phyloP scores from a whole-genome alignment of 2,113 vertebrate genomes.

The Podiceps cristatus region DNA sequence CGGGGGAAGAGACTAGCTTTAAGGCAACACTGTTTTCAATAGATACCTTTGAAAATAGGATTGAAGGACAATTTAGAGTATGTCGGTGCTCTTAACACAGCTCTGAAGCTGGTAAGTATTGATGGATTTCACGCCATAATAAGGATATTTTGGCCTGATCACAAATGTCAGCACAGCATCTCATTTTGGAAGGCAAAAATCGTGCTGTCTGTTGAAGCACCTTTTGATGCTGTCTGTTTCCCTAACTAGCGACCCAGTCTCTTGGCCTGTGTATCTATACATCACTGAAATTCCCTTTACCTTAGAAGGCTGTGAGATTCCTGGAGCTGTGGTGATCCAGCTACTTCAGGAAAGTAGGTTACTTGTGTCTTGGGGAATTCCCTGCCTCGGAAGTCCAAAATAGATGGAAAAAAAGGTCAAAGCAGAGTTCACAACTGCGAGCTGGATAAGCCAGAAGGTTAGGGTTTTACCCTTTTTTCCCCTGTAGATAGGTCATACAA shows the following conservation, averaged over 20 bases:
- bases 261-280: background rate
- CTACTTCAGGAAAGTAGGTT: background rate
- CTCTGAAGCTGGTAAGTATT: background rate
- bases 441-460: background rate
- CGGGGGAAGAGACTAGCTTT: background rate
- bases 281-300: background rate
- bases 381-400: background rate
- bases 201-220: fast-evolving
- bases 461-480: background rate
- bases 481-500: background rate
- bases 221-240: background rate
- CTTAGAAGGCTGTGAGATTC: background rate
- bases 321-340: background rate
- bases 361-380: background rate
- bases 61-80: background rate
- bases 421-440: background rate
- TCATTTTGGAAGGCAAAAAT: background rate
- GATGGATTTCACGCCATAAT: background rate
- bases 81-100: background rate
- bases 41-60: background rate
- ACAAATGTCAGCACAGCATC: fast-evolving
- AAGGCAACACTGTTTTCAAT: background rate
- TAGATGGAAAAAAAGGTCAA: background rate
- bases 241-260: fast-evolving
- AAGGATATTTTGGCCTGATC: background rate